Conservation (phyloP, 1,140 invertebrate species). For the Hyposmocoma kahamanoa region DNA sequence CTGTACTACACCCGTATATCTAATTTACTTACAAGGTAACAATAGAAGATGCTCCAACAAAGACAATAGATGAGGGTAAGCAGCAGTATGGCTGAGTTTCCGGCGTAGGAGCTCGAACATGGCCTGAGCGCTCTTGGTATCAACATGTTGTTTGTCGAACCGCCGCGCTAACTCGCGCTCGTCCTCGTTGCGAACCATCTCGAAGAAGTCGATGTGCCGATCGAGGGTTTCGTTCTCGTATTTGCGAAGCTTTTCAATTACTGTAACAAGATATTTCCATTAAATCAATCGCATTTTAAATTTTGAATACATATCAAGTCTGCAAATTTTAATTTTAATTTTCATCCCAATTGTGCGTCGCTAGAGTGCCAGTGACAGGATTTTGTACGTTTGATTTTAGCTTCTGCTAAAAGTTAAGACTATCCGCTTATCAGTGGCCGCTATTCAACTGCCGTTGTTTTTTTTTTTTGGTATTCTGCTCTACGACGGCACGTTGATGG, state of each 20-base stretch:
- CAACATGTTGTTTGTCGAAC: slow-evolving; percentile 94
- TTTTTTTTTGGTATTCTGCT: no score
- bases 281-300: no score
- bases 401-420: no score
- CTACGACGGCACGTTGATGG: no score
- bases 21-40: slow-evolving; percentile 86
- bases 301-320: no score
- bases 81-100: slow-evolving; percentile 93
- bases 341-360: no score
- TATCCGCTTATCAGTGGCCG: no score
- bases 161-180: slow-evolving; percentile 94
- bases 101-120: slow-evolving; percentile 96
- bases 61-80: slow-evolving; percentile 94
- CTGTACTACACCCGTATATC: neutral
- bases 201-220: slow-evolving; percentile 96
- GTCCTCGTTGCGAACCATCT: slow-evolving; percentile 98
- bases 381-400: no score
- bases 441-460: no score
- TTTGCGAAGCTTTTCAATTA: slow-evolving; percentile 93
- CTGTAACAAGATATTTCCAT: slow-evolving; percentile 29
- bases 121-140: slow-evolving; percentile 93
- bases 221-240: slow-evolving; percentile 96
- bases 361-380: no score
- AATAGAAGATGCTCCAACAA: slow-evolving; percentile 93
- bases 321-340: no score